These are phyloP conservation scores for Myotis davidii DNA, from an alignment of 2,113 vertebrate genomes.

Conservation along the genomic window DNA sequence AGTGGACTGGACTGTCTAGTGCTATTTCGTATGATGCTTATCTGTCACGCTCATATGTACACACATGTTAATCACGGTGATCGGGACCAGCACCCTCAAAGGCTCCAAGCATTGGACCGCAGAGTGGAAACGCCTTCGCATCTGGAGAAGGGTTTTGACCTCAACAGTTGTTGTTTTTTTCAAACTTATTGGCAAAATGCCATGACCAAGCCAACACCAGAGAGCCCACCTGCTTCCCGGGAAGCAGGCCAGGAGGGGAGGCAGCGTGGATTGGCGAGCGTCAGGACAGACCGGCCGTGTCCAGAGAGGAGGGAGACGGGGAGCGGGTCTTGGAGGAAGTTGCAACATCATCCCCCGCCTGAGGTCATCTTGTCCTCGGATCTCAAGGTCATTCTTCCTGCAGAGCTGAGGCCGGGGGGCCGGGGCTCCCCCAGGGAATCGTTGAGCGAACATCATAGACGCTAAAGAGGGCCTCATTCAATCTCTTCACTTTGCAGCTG, in stretches of 20 bases:
- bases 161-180: background rate
- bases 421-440: background rate
- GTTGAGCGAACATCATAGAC: background rate
- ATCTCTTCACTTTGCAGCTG: background rate
- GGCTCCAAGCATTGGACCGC: background rate
- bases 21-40: background rate
- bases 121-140: background rate
- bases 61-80: background rate
- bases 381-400: slow-evolving; percentile 59
- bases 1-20: background rate
- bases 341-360: slow-evolving; percentile 46
- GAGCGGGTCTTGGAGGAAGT: slow-evolving; percentile 5
- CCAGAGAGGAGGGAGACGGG: background rate
- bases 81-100: background rate
- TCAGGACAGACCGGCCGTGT: background rate
- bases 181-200: background rate
- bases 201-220: background rate
- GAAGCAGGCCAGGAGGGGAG: background rate
- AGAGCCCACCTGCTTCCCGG: background rate
- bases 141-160: background rate
- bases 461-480: background rate
- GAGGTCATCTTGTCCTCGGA: slow-evolving; percentile 72
- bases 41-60: background rate
- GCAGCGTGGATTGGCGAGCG: background rate
- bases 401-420: slow-evolving; percentile 19